These are phyloP conservation scores for Chymomyza costata DNA, from an alignment of 1,140 invertebrate species.

Conservation along the genomic window DNA sequence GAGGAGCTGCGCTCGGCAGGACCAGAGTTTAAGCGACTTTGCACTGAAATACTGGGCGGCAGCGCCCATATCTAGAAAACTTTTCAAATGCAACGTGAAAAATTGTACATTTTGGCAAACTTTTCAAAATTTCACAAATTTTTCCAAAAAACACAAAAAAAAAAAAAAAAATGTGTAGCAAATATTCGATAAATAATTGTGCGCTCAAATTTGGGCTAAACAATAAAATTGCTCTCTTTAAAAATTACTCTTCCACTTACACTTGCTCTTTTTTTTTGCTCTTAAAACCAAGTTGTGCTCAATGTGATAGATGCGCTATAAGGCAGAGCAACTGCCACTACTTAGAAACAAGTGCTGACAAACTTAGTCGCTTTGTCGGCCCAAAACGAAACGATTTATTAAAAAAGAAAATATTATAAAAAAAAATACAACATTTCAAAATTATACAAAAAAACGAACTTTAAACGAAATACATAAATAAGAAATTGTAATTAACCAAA, in stretches of 20 bases:
- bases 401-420: slow-evolving; percentile 14
- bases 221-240: background rate
- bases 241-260: slow-evolving; percentile 2
- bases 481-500: slow-evolving; percentile 7
- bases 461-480: slow-evolving; percentile 26
- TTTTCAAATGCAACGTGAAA: background rate
- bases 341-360: too few relatives aligned
- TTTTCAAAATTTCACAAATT: slow-evolving; percentile 19
- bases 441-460: slow-evolving; percentile 3
- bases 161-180: slow-evolving; percentile 35
- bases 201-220: slow-evolving; percentile 36
- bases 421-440: background rate
- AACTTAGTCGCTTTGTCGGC: background rate
- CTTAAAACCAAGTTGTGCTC: slow-evolving; percentile 26
- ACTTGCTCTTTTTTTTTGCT: slow-evolving; percentile 12
- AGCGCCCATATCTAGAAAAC: background rate
- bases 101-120: slow-evolving; percentile 14
- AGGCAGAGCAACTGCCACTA: too few relatives aligned
- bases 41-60: slow-evolving; percentile 27
- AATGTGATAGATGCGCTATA: slow-evolving; percentile 24
- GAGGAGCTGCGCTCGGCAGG: slow-evolving; percentile 49
- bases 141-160: background rate
- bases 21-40: slow-evolving; percentile 48
- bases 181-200: slow-evolving; percentile 40
- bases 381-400: slow-evolving; percentile 26